Percentiles rank a stretch among this genome's conserved stretches.
Conservation (phyloP, 2,797 vertebrate species). For the Protosalanx chinensis region DNA sequence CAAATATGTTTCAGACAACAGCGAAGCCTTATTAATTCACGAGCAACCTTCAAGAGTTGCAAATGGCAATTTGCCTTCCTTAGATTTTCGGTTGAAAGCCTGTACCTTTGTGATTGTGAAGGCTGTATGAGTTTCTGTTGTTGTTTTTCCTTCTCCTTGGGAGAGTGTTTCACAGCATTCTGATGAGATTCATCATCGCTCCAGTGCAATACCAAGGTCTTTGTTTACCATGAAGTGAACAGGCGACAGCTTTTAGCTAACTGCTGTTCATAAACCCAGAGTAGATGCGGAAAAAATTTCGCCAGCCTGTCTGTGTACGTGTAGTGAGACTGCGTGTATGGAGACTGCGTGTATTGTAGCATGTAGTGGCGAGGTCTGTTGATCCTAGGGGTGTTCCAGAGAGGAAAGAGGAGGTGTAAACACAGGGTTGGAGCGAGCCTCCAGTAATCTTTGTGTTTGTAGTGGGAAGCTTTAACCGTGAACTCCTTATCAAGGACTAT, state of each 20-base stretch:
- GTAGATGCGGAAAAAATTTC: too few relatives aligned
- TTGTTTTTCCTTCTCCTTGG: slow-evolving; percentile 47
- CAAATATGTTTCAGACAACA: slow-evolving; percentile 22
- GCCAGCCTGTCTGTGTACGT: too few relatives aligned
- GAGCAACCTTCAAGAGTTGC: slow-evolving; percentile 2
- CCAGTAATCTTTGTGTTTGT: not conserved
- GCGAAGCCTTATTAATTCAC: slow-evolving; percentile 27
- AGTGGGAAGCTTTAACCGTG: slow-evolving; percentile 4
- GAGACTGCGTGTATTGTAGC: too few relatives aligned
- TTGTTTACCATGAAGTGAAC: slow-evolving; percentile 43
- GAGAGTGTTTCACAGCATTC: slow-evolving; percentile 45
- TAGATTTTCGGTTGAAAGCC: slow-evolving; percentile 18
- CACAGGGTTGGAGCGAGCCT: not conserved
- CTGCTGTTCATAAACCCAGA: too few relatives aligned
- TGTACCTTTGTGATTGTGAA: slow-evolving; percentile 13
- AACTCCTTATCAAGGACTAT: not conserved
- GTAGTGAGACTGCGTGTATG: too few relatives aligned
- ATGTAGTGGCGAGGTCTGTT: too few relatives aligned
- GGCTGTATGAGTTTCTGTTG: slow-evolving; percentile 16
- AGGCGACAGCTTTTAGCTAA: too few relatives aligned
- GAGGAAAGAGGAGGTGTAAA: too few relatives aligned
- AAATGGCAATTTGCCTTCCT: slow-evolving; percentile 26
- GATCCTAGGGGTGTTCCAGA: too few relatives aligned
- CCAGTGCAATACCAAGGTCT: slow-evolving; percentile 53
- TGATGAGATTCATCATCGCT: slow-evolving; percentile 37